Conservation (phyloP, 2,797 vertebrate genomes). For the Phoxinus dragarum region DNA sequence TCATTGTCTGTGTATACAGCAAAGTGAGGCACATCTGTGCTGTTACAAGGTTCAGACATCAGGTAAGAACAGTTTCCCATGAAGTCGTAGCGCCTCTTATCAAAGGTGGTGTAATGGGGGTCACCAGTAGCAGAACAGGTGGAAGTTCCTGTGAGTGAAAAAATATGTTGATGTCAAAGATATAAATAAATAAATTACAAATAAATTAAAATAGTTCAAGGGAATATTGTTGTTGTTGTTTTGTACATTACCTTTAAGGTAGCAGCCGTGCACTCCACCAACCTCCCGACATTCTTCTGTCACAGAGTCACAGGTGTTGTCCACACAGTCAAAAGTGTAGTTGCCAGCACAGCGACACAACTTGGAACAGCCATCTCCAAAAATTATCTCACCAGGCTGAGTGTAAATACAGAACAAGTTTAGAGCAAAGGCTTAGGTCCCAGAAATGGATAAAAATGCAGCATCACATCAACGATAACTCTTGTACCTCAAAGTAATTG, state of each 20-base stretch:
- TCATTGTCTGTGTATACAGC: slow-evolving; percentile 80
- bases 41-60: slow-evolving; percentile 76
- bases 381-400: slow-evolving; percentile 73
- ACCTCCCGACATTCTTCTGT: slow-evolving; percentile 78
- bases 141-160: slow-evolving; percentile 65
- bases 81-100: slow-evolving; percentile 75
- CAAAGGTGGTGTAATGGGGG: slow-evolving; percentile 83
- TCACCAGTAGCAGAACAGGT: slow-evolving; percentile 75
- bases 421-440: background rate
- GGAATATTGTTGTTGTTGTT: background rate
- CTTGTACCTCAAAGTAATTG: slow-evolving; percentile 78
- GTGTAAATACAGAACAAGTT: background rate
- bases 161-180: background rate
- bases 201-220: too few relatives aligned
- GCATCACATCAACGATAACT: background rate
- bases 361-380: slow-evolving; percentile 75
- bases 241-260: slow-evolving; percentile 76
- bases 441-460: background rate
- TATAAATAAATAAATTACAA: too few relatives aligned
- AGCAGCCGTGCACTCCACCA: slow-evolving; percentile 73
- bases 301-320: slow-evolving; percentile 73
- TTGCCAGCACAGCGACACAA: slow-evolving; percentile 79
- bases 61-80: slow-evolving; percentile 85
- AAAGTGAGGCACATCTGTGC: slow-evolving; percentile 69
- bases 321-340: slow-evolving; percentile 78